Base-by-base conservation (phyloP, 2,797 vertebrate species). In the Myoxocephalus aenaeus region DNA sequence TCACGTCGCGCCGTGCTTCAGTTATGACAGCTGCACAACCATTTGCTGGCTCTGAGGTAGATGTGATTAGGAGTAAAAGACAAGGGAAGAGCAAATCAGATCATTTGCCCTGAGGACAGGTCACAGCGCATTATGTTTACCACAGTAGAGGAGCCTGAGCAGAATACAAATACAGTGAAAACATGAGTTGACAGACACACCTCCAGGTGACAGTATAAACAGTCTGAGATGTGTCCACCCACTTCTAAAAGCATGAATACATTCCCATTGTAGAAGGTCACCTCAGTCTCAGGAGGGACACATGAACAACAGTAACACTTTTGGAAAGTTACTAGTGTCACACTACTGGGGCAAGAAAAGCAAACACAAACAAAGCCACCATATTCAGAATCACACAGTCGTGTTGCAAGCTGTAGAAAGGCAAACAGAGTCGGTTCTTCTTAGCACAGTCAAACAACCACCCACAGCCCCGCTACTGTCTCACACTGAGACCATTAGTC, bases 401-500 rank as follows among this genome's bases (percentile, higher is more conserved):
- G 81, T 77, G 62, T 80, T 89, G 88, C 74, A 89, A 81, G 87
- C 88, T 85, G 78, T 80, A 90, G 88, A 77, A 92, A 92, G 83
- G 86, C 89, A 92, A 93, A 93, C 89, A 93, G 87, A 90, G 92
- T 87, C 86, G 91, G 89, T 83, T 92, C 85, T 65, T 87, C 75
- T 83, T 81, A 88, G 90, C 75, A 27, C 74, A 87, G 79, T 86
- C 76, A 89, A 91, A 90, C 90, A 90, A 82, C 90, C 90, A 88
- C 90, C 92, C 92, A 93, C 90, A 80, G 89, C 77, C 85, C 58
- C 81, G 90, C 89, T 90, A 85, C 91, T 84, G 89, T 90, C 92
- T 93, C 92, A 92, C 91, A 93, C 89, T 79, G 92, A 92, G 90
- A 82, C 87, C 92, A 92, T 94, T 92, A 93, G 91, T 92, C 91